Conservation (phyloP, 2,113 vertebrate species). For the Ibidorhyncha struthersii region DNA sequence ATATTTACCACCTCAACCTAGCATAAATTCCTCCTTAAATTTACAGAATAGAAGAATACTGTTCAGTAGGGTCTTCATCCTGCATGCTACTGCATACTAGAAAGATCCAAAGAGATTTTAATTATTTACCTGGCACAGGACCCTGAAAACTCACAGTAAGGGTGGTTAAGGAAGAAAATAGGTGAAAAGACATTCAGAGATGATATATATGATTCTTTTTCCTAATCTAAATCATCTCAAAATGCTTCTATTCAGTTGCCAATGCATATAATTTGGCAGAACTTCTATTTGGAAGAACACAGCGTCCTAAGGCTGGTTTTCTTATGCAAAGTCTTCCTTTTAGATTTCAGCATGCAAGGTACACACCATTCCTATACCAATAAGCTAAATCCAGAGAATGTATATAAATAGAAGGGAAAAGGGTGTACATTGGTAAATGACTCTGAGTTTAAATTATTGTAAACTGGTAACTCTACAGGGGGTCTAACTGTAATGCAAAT, state of each 20-base stretch:
- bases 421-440: background rate
- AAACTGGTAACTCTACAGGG: background rate
- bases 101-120: background rate
- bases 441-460: background rate
- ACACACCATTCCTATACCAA: background rate
- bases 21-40: background rate
- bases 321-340: background rate
- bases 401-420: background rate
- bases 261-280: background rate
- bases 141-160: background rate
- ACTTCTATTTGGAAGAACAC: background rate
- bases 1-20: background rate
- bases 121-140: background rate
- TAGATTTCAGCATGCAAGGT: background rate
- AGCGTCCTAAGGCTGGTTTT: background rate
- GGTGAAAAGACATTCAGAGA: background rate
- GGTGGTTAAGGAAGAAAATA: background rate
- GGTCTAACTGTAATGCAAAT: background rate
- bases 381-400: background rate
- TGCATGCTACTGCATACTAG: background rate
- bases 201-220: background rate
- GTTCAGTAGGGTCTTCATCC: background rate
- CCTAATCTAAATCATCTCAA: background rate
- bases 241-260: background rate
- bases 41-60: background rate